Base-by-base conservation (phyloP, 35 echinoderm and acorn worm species). In the Apostichopus californicus region DNA sequence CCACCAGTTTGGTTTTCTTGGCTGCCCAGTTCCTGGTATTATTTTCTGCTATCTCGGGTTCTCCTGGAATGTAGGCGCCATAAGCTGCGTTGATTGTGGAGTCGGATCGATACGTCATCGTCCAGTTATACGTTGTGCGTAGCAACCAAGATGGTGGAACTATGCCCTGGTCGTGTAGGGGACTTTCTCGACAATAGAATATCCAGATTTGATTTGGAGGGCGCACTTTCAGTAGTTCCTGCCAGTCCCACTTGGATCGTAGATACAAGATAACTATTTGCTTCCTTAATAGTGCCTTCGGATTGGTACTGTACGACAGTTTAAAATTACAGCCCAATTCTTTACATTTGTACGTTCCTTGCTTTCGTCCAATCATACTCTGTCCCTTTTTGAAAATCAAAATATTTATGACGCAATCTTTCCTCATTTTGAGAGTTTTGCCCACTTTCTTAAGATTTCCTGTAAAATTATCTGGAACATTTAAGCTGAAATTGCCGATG, bases 101-200 rank as follows among this genome's bases (percentile, higher is more conserved):
- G 54, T 91, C 89, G 56, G 71, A 77, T 21, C 89, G 26, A 57
- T 91, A 91, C 3, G 89, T 91, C 89, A 91, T 91, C 4, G 89
- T 91, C 89, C 89, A 91, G 73, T 91, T 91, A 56, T 91, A 91
- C 4, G 89, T 78, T 53, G 9, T 56, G 1, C 9, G 17, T 2
- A 34, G 56, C 28, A 91, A 77, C 15, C 23, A 17, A 15, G 4
- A 9, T 17, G 72, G 71, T 4, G 89, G 89, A 12, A 91, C 28
- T 18, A 91, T 91, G 9, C 89, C 89, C 9, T 91, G 89, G 24
- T 91, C 89, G 61, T 91, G 89, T 0, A 78, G 53, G 17, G 89
- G 89, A 79, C 89, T 91, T 25, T 91, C 89, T 18, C 89, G 28
- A 52, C 72, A 53, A n/a, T 91, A 91, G 56, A 91, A 91, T 55